Base-by-base conservation (phyloP, 2,113 vertebrate genomes). In the Archocentrus centrarchus region DNA sequence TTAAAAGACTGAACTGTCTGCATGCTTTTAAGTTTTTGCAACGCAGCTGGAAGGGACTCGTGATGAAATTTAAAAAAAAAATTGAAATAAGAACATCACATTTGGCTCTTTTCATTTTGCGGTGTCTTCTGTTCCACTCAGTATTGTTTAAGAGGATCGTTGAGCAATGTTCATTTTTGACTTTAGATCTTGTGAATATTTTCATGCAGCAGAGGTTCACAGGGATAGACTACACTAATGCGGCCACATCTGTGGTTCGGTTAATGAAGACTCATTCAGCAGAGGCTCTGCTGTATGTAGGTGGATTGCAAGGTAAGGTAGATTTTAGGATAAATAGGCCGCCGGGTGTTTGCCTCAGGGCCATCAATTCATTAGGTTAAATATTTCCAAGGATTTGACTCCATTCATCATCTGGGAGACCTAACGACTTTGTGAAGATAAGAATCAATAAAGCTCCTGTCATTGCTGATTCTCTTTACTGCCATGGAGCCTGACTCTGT, bases 391-490 rank as follows among this genome's bases (percentile, higher is more conserved):
- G 30, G 59, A 35, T 78, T 24, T 27, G 80, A 75, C 62, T 81
- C 64, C 70, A 86, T 88, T 88, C 50, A 70, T 86, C 82, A 83
- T 79, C 8, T 59, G 84, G 57, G 75, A 58, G 59, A 18, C 32
- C 66, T 80, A 87, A 89, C 80, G 79, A 89, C 64, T 82, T 86
- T 75, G 68, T 87, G 63, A 66, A 81, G 87, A 91, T 91, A 81
- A 82, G 81, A 80, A 92, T 89, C 77, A 18, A 88, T 85, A 83
- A 88, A 90, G 60, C 75, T 89, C 76, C 75, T 27, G 17, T 88
- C 75, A 64, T 47, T 68, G 80, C 53, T 90, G 83, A 92, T 92
- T 91, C 55, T 39, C 76, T 91, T 86, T 68, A 44, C 76, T 11
- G 82, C 47, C 78, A 73, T 81, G 62, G 70, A 83, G 81, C 61